A percentile compares a stretch with the other conserved stretches of the same genome.
These are phyloP conservation scores for Pogonocherus hispidulus DNA, from an alignment of 2,888 invertebrate genomes.

Conservation along the genomic window DNA sequence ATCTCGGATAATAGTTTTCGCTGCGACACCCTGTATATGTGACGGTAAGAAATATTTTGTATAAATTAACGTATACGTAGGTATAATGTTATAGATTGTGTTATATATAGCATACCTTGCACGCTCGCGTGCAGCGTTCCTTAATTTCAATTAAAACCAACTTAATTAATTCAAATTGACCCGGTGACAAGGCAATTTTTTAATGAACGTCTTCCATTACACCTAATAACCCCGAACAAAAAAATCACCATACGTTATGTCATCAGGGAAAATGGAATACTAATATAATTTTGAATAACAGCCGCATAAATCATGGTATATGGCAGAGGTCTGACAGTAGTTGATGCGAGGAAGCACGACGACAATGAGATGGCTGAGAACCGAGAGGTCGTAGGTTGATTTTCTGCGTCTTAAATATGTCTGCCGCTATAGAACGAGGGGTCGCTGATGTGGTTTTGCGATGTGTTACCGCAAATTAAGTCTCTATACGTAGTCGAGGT, in stretches of 20 bases:
- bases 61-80: no score
- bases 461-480: neutral
- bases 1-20: no score
- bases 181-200: neutral
- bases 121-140: neutral
- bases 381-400: slow-evolving; percentile 33
- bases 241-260: neutral
- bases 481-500: no score
- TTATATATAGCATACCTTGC: no score
- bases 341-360: slow-evolving; percentile 28
- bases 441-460: slow-evolving; percentile 25
- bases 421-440: slow-evolving; percentile 15
- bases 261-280: slow-evolving; percentile 13
- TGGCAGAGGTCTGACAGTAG: slow-evolving; percentile 21
- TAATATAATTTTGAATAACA: slow-evolving; percentile 15
- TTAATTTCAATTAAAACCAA: slow-evolving; percentile 1
- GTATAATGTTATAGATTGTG: no score
- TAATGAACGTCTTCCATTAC: slow-evolving; percentile 1
- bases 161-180: slow-evolving; percentile 2
- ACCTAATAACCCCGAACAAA: neutral
- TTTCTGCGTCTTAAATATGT: slow-evolving; percentile 35
- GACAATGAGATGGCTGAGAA: slow-evolving; percentile 24
- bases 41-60: no score
- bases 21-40: no score
- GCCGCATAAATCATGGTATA: slow-evolving; percentile 24